Base-by-base conservation (phyloP, 2,888 invertebrate species). In the Habroteleia sp. region DNA sequence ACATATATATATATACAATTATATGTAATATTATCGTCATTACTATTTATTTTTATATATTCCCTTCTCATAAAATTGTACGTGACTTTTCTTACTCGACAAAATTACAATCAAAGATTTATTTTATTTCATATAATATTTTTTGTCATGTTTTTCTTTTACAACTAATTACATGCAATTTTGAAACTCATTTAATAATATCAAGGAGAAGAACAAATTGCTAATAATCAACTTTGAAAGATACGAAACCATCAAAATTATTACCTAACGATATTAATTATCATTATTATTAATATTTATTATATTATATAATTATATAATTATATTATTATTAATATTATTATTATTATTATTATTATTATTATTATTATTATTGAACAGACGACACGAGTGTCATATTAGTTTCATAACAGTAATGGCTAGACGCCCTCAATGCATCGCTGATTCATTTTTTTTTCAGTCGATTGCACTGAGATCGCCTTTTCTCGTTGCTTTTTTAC, bases 1-100 rank as follows among this genome's bases (percentile, higher is more conserved):
- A n/a, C n/a, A n/a, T n/a, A n/a, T n/a, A n/a, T n/a, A n/a, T n/a
- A n/a, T n/a, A n/a, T n/a, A n/a, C n/a, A n/a, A n/a, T n/a, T n/a
- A n/a, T n/a, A n/a, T n/a, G n/a, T n/a, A n/a, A n/a, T 69, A 74
- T 63, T 50, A 69, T 74, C 68, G 17, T 58, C 62, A 63, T 58
- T 75, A 58, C 60, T 52, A 69, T 69, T 58, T 58, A 50, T 31
- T 69, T 66, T 73, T 77, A 74, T 69, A n/a, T n/a, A n/a, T n/a
- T 54, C 77, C 65, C 62, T 71, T 75, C 63, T 74, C 74, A 11
- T 71, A 76, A 72, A 77, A 71, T 77, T 76, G 48, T 71, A 65
- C 73, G 79, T 79, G 39, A 66, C 66, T 66, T 56, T 37, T 54
- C 62, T 77, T 42, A 39, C 16, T 50, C 63, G 52, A 69, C 54